A percentile compares a stretch with the other conserved stretches of the same genome.
phyloP scores from a whole-genome alignment of 2,797 vertebrate species.

The Crotalus adamanteus region DNA sequence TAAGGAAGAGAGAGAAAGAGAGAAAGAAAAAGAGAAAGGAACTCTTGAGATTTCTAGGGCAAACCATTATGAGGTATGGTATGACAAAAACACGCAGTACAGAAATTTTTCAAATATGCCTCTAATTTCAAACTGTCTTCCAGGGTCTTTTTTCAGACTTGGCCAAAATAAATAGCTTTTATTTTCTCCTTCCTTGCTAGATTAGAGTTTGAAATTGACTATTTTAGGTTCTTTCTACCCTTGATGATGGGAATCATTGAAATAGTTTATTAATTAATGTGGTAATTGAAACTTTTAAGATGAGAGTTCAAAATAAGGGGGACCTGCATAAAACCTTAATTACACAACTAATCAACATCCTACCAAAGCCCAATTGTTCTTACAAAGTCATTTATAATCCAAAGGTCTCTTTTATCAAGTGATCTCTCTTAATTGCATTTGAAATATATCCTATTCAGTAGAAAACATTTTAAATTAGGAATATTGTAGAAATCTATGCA shows the following conservation, averaged over 20 bases:
- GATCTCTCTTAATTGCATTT: conserved; percentile 60
- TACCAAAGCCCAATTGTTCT: conserved; percentile 55
- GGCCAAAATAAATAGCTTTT: conserved; percentile 28
- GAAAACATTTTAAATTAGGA: conserved; percentile 49
- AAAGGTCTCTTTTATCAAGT: conserved; percentile 62
- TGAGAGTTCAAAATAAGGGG: conserved; percentile 47
- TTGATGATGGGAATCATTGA: conserved; percentile 1
- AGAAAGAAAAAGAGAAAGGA: conserved; percentile 29
- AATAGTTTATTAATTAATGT: conserved; percentile 44
- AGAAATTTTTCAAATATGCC: conserved; percentile 41
- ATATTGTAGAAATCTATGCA: background rate
- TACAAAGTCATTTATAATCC: conserved; percentile 53
- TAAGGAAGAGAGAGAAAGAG: background rate
- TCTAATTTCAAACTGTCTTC: conserved; percentile 26
- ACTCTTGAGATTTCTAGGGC: conserved; percentile 59
- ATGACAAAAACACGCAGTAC: conserved; percentile 35
- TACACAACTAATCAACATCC: conserved; percentile 61
- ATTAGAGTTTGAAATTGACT: background rate
- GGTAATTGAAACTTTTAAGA: conserved; percentile 50
- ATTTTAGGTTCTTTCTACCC: conserved; percentile 31
- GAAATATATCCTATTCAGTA: conserved; percentile 47
- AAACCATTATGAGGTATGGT: conserved; percentile 44
- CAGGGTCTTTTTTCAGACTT: conserved; percentile 30
- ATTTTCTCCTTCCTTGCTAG: background rate
- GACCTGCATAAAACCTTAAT: conserved; percentile 47